Percentiles rank a stretch among this genome's conserved stretches.
Evolutionary conservation across 2,888 invertebrate genomes (phyloP).

Genomic region (Arctia plantaginis): DNA sequence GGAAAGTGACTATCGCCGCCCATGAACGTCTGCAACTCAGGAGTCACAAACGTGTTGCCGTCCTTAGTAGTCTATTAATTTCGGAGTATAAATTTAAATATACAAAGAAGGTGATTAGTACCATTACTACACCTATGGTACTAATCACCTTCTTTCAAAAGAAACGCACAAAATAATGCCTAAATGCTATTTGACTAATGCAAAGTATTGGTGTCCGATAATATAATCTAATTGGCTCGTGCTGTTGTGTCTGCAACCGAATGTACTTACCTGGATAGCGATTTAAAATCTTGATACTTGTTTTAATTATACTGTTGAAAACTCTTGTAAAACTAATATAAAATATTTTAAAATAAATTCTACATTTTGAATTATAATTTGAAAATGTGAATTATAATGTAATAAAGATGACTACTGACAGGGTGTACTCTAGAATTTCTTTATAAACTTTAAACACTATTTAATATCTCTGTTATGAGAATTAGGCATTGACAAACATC

Average conservation of each 20-base stretch:
- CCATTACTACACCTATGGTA: too few species aligned
- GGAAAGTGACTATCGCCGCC: too few species aligned
- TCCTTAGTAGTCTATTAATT: background rate
- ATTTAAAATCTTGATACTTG: constrained; percentile 50
- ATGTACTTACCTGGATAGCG: constrained; percentile 33
- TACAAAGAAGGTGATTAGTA: background rate
- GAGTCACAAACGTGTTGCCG: too few species aligned
- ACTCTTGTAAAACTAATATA: background rate
- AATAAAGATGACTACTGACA: too few species aligned
- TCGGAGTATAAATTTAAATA: background rate
- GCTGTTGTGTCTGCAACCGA: constrained; percentile 50
- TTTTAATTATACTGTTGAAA: background rate
- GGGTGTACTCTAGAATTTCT: too few species aligned
- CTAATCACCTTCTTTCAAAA: too few species aligned
- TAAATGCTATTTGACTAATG: constrained; percentile 70
- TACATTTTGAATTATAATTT: too few species aligned
- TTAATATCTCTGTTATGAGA: background rate
- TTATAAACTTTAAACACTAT: background rate
- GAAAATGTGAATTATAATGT: too few species aligned
- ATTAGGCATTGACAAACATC: background rate
- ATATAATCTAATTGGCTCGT: constrained; percentile 71
- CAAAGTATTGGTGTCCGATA: constrained; percentile 73
- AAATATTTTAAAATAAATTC: background rate
- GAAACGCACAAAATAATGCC: constrained; percentile 72
- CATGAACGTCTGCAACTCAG: too few species aligned